Base-by-base conservation (phyloP, 23 tunicate genomes). In the Phallusia fumigata region DNA sequence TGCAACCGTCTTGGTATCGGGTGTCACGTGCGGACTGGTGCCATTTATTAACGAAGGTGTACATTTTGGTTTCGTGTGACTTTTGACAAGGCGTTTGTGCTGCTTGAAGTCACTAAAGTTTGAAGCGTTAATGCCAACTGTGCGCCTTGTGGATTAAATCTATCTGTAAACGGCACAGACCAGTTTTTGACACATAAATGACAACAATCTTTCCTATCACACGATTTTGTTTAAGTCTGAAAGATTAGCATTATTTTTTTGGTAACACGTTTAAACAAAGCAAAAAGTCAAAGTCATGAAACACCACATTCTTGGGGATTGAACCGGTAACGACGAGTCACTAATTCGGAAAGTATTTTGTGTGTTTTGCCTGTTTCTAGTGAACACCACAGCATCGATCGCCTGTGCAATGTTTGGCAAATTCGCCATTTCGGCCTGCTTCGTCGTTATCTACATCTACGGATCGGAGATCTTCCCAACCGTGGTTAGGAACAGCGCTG, bases 1-100 rank as follows among this genome's bases (percentile, higher is more conserved):
- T 74, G 73, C 36, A 22, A 49, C 90, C 36, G 28, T 87, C 28
- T 50, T 81, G 44, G 81, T 75, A 22, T 75, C 90, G 19, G 90
- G 90, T 15, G 10, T 87, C 73, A 33, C 85, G 34, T 87, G 90
- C 65, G 80, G 86, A 51, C 30, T 77, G n/a, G 81, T 75, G 33
- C 85, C 90, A 26, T 81, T 73, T 50, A 35, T 87, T n/a, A 36
- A 65, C 35, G 36, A 74, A 76, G 76, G 90, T 87, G 8, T 58
- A 58, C 69, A 21, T 58, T 58, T 21, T 24, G 69, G 69, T 58
- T 24, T 58, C 1, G 69, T 58, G 28, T 21, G 28, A 58, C 26
- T 58, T 22, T 58, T 22, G 69, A 58, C 28, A 24, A 21, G 69
- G 69, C 69, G 69, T 24, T 24, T 58, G 11, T 58, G 69, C 28